Conservation (phyloP, 2,113 vertebrate species). For the Oreotrochilus melanogaster region DNA sequence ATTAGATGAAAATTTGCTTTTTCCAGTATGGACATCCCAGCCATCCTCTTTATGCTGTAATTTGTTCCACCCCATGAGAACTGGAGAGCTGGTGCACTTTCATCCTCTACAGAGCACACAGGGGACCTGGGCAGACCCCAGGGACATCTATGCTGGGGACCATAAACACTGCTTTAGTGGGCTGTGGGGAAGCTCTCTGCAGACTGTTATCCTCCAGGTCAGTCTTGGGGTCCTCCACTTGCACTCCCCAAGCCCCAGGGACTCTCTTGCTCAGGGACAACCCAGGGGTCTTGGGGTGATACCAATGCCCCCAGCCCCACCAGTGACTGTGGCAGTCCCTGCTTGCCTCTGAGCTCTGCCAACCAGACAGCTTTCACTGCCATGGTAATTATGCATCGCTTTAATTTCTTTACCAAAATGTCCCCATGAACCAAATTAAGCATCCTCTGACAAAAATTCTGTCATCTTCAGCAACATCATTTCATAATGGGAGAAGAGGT, state of each 20-base stretch:
- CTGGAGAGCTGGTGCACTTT: fast-evolving
- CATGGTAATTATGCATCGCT: neutral
- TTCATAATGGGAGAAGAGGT: fast-evolving
- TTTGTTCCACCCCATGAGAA: neutral
- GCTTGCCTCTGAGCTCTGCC: neutral
- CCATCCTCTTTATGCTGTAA: neutral
- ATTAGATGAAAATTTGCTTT: neutral
- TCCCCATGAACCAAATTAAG: conserved; percentile 2
- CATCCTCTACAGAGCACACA: neutral
- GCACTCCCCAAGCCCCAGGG: neutral
- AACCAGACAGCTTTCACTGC: neutral
- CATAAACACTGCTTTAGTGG: neutral
- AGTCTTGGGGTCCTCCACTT: neutral
- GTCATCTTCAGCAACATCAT: neutral
- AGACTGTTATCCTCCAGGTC: neutral
- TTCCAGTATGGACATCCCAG: neutral
- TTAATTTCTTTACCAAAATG: neutral
- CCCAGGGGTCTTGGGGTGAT: neutral
- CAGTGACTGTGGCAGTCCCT: neutral
- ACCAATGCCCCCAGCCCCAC: fast-evolving
- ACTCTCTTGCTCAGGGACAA: neutral
- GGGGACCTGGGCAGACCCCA: neutral
- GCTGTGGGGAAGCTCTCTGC: neutral
- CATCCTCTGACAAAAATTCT: conserved; percentile 5
- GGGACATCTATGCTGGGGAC: neutral